phyloP scores from a whole-genome alignment of 1,140 invertebrate genomes.

The Danaus melanippus region DNA sequence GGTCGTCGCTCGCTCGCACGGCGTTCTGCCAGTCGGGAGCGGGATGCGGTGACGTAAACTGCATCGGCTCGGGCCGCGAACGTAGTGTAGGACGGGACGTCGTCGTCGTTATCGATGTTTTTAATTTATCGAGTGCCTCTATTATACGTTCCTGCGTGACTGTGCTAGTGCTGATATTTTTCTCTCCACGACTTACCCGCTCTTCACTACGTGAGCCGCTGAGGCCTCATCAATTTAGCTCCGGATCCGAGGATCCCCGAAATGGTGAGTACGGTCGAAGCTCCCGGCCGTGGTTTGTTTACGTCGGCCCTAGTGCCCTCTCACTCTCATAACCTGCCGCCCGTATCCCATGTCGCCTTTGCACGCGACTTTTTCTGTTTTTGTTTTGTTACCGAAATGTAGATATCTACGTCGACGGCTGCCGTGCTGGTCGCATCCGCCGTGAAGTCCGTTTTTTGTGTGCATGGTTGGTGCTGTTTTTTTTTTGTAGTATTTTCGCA shows the following conservation, averaged over 20 bases:
- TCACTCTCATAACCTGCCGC: conserved; percentile 64
- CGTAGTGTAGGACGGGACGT: conserved; percentile 68
- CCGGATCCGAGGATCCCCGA: conserved; percentile 56
- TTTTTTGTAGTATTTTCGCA: conserved; percentile 66
- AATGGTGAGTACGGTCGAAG: conserved; percentile 71
- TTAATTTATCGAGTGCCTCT: conserved; percentile 51
- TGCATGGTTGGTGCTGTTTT: conserved; percentile 50
- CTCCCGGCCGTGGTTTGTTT: conserved; percentile 66
- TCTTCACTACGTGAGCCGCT: conserved; percentile 62
- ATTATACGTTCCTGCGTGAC: conserved; percentile 48
- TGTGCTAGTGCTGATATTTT: conserved; percentile 47
- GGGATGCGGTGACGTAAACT: conserved; percentile 71
- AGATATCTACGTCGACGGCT: conserved; percentile 63
- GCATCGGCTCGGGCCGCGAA: conserved; percentile 64
- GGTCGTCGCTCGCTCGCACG: conserved; percentile 65
- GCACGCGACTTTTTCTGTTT: conserved; percentile 62
- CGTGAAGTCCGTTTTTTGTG: conserved; percentile 57
- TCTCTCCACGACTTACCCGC: conserved; percentile 47
- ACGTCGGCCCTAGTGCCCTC: conserved; percentile 63
- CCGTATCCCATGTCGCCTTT: conserved; percentile 59
- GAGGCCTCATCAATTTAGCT: conserved; percentile 33
- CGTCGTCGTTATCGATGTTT: conserved; percentile 39
- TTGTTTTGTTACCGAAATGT: conserved; percentile 70
- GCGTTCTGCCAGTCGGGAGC: conserved; percentile 63
- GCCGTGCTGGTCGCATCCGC: conserved; percentile 45